A percentile compares a stretch with the other conserved stretches of the same genome.
phyloP scores from a whole-genome alignment of 2,888 invertebrate genomes.

The Chironomus tentans region DNA sequence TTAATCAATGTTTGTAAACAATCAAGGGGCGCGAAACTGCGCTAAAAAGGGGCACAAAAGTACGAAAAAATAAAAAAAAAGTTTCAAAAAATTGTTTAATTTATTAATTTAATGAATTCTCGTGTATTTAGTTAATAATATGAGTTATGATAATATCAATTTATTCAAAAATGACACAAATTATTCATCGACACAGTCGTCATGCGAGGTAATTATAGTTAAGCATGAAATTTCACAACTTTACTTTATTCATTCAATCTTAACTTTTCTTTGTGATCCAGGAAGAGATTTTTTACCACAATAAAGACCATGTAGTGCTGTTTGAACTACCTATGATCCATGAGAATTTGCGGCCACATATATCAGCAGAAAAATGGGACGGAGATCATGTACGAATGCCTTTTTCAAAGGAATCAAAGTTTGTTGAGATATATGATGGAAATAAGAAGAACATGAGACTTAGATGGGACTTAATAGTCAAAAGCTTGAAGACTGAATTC shows the following conservation, averaged over 20 bases:
- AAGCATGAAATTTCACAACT: neutral
- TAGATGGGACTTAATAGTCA: slow-evolving; percentile 65
- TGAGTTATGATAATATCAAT: neutral
- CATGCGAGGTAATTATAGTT: neutral
- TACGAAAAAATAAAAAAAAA: neutral
- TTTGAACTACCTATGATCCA: slow-evolving; percentile 54
- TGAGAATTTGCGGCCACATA: slow-evolving; percentile 38
- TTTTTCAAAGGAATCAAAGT: slow-evolving; percentile 66
- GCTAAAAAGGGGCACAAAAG: neutral
- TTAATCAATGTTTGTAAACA: neutral
- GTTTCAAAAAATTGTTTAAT: too few relatives aligned
- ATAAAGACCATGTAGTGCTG: slow-evolving; percentile 54
- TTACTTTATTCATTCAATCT: too few relatives aligned
- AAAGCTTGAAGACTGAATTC: slow-evolving; percentile 50
- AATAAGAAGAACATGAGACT: slow-evolving; percentile 51
- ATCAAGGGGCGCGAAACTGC: neutral
- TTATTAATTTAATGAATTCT: too few relatives aligned
- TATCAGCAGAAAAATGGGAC: slow-evolving; percentile 71
- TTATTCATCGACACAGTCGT: neutral
- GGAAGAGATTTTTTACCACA: neutral
- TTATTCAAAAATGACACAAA: neutral
- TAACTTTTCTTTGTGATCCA: neutral
- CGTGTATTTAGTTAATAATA: too few relatives aligned
- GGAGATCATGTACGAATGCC: slow-evolving; percentile 77
- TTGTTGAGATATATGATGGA: slow-evolving; percentile 39